Base-by-base conservation (phyloP, 2,113 vertebrate species). In the Athene noctua region DNA sequence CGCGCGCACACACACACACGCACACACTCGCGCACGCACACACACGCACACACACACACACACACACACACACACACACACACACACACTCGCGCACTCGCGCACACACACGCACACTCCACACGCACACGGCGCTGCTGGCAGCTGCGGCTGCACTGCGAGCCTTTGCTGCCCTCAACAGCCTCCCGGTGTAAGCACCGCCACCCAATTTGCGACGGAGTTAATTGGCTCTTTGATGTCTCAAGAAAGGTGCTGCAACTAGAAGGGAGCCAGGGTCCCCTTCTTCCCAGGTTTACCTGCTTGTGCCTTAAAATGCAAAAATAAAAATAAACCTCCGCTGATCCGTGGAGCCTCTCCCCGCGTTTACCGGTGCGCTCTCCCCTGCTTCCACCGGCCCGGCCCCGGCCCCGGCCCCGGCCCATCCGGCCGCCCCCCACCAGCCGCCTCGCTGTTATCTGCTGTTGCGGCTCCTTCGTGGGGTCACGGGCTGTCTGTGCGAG, bases 141-240 rank as follows among this genome's bases (percentile, higher is more conserved):
- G 97, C 98, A 94, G 90, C 96, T 40, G 86, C 91, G 80, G 88
- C 97, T 96, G 88, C 97, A 96, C 91, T 34, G 97, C 70, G 97
- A 98, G 98, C 92, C 97, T 98, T 96, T 98, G 98, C 98, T 98
- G 98, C 98, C 98, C 98, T 98, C 98, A 98, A 97, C 99, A 98
- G 98, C 98, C 98, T 98, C 97, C 96, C 95, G 72, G 97, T 96
- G 98, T 98, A 98, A 98, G 98, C 98, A 98, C 98, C 98, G 98
- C 98, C 98, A 97, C 98, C 98, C 98, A 98, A 98, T 99, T 98
- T 98, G 98, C 97, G 97, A 96, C 94, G 97, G 98, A 98, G 98
- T 99, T 99, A 99, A 99, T 99, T 99, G 99, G 99, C 98, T 98
- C 98, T 99, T 99, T 99, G 99, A 99, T 99, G 99, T 98, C 98